Percentiles rank a stretch among this genome's conserved stretches.
Evolutionary conservation across 2,888 invertebrate genomes (phyloP).

Genomic region (Erebia palarica): DNA sequence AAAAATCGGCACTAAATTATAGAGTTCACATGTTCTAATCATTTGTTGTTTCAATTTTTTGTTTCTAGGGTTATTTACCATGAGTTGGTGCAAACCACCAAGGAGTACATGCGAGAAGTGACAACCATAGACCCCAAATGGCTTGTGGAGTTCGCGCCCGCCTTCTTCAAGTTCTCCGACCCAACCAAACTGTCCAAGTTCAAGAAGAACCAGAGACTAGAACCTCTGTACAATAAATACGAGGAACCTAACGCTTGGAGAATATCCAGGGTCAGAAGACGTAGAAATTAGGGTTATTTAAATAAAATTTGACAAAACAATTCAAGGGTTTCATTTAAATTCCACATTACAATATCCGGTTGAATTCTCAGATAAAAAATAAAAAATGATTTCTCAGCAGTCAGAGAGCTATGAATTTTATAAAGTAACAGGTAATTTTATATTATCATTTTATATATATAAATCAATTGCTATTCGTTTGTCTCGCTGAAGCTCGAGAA

Average conservation of each 20-base stretch:
- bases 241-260: conserved; percentile 99
- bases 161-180: conserved; percentile 99
- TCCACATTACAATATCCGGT: too few relatives aligned
- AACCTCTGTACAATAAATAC: conserved; percentile 99
- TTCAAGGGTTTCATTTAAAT: neutral
- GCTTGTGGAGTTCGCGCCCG: conserved; percentile 99
- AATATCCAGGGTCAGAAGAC: conserved; percentile 94
- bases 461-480: too few relatives aligned
- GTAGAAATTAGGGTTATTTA: conserved; percentile 86
- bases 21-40: too few relatives aligned
- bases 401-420: too few relatives aligned
- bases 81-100: conserved; percentile 98
- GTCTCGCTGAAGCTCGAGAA: too few relatives aligned
- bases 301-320: neutral
- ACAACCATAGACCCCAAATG: conserved; percentile 98
- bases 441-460: too few relatives aligned
- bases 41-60: conserved; percentile 25
- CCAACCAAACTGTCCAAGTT: conserved; percentile 99
- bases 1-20: too few relatives aligned
- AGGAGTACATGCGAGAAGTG: conserved; percentile 99
- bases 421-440: too few relatives aligned
- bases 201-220: conserved; percentile 99
- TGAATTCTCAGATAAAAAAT: too few relatives aligned
- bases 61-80: conserved; percentile 95
- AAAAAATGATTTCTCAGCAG: too few relatives aligned